These are phyloP conservation scores for Chaunax sp. DNA, from an alignment of 2,797 vertebrate species.

Conservation along the genomic window DNA sequence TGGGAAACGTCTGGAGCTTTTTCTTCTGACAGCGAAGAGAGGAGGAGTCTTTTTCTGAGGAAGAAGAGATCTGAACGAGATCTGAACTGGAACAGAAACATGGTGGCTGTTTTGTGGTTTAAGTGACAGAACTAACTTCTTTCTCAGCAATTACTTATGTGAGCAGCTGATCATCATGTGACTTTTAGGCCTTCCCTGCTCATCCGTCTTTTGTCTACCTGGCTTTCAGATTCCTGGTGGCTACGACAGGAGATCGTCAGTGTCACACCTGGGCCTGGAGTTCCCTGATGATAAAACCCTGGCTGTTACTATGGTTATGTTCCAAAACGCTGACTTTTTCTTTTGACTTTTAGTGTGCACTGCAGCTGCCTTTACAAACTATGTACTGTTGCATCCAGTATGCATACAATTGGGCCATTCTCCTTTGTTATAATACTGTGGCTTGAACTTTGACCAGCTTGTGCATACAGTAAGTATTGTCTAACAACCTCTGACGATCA, in stretches of 20 bases:
- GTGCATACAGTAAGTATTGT: too few relatives aligned
- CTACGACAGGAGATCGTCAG: neutral
- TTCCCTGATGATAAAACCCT: too few relatives aligned
- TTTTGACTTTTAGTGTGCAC: too few relatives aligned
- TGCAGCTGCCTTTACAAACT: too few relatives aligned
- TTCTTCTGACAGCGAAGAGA: neutral
- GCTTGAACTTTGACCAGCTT: too few relatives aligned
- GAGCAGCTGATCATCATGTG: neutral
- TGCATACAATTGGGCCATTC: too few relatives aligned
- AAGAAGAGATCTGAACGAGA: constrained; percentile 35
- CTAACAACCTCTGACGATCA: too few relatives aligned
- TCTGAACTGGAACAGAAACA: constrained; percentile 23
- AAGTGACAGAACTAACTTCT: neutral
- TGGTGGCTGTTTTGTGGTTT: neutral
- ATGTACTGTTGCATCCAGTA: too few relatives aligned
- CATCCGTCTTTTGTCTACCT: neutral
- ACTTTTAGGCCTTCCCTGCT: neutral
- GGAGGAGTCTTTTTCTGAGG: constrained; percentile 7
- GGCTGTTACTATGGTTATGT: too few relatives aligned
- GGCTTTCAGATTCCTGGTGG: neutral
- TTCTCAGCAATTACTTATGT: neutral
- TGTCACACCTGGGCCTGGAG: neutral
- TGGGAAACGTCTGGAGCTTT: constrained; percentile 18
- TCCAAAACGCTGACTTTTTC: too few relatives aligned
- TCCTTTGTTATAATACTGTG: too few relatives aligned